phyloP scores from a whole-genome alignment of 2,888 invertebrate genomes.

The Phyto melanocephala region DNA sequence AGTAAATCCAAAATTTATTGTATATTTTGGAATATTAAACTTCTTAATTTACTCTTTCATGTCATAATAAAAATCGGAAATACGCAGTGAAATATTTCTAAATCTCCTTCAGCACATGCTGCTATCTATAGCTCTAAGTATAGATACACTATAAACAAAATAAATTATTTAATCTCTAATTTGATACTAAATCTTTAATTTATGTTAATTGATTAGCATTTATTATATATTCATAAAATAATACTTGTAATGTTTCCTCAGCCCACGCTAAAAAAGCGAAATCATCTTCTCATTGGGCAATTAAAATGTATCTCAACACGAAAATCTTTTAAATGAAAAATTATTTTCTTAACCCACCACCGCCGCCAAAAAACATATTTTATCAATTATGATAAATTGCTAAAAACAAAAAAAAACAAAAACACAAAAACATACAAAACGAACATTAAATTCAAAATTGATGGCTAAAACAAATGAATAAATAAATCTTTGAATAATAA shows the following conservation, averaged over 20 bases:
- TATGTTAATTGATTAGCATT: conserved; percentile 51
- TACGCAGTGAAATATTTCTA: no score
- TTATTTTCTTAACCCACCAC: conserved; percentile 35
- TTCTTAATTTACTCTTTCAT: no score
- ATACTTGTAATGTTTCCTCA: conserved; percentile 27
- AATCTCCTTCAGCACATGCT: no score
- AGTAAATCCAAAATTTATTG: no score
- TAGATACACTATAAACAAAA: no score
- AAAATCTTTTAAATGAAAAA: conserved; percentile 51
- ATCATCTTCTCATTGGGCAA: conserved; percentile 27
- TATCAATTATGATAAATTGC: conserved; percentile 63
- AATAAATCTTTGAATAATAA: conserved; percentile 51
- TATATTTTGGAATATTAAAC: no score
- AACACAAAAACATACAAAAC: neutral
- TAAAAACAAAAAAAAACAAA: conserved; percentile 5
- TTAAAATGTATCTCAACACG: conserved; percentile 52
- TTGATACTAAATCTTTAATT: conserved; percentile 37
- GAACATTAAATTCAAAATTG: conserved; percentile 25
- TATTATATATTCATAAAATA: conserved; percentile 45
- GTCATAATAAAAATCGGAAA: no score
- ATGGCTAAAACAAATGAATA: conserved; percentile 45
- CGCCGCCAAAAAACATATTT: conserved; percentile 54
- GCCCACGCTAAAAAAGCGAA: conserved; percentile 19
- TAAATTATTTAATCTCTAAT: neutral
- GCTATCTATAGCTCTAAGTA: no score